Percentiles rank a stretch among this genome's conserved stretches.
Conservation (phyloP, 2,888 invertebrate species). For the Lepidochitona cinerea region DNA sequence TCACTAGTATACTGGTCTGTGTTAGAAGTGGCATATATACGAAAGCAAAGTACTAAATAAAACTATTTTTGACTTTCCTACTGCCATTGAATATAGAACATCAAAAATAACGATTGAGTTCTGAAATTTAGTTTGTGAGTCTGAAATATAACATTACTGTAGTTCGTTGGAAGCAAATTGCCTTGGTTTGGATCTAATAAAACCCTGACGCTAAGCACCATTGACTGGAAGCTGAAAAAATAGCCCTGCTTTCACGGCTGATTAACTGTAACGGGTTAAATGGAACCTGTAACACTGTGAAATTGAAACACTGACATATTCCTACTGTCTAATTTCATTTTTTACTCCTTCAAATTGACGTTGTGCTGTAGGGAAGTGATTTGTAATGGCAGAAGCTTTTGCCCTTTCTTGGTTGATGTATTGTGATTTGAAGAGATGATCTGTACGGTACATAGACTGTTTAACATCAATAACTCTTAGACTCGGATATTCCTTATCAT, state of each 20-base stretch:
- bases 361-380: conserved; percentile 1
- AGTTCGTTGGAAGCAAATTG: too few relatives aligned
- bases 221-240: background rate
- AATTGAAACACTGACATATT: conserved; percentile 9
- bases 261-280: conserved; percentile 4
- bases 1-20: background rate
- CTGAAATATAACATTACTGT: too few relatives aligned
- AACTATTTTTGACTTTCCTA: background rate
- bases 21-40: background rate
- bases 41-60: background rate
- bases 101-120: too few relatives aligned
- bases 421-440: too few relatives aligned
- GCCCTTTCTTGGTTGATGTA: too few relatives aligned
- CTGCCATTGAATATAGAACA: too few relatives aligned
- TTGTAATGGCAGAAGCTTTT: background rate
- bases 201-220: background rate
- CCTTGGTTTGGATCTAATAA: conserved; percentile 4
- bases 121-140: too few relatives aligned
- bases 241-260: background rate
- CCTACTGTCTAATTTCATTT: background rate
- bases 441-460: too few relatives aligned
- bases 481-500: too few relatives aligned
- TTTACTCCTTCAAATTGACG: background rate
- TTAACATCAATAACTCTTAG: too few relatives aligned
- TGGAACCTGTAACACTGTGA: background rate